A percentile compares a stretch with the other conserved stretches of the same genome.
phyloP scores from a whole-genome alignment of 2,113 vertebrate species.

The Naja naja region DNA sequence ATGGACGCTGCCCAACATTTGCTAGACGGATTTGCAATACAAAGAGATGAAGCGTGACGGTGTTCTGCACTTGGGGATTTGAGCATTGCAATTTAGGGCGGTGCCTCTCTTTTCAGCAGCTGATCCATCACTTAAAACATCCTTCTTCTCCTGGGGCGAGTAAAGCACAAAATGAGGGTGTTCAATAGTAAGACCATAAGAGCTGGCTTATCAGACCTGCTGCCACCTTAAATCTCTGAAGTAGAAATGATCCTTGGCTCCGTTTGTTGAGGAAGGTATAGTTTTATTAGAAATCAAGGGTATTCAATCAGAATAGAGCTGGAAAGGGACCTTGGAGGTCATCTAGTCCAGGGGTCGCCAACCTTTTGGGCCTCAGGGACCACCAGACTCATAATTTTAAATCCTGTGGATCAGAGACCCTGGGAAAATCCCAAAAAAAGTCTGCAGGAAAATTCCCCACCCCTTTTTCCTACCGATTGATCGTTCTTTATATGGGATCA shows the following conservation, averaged over 20 bases:
- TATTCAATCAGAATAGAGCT: neutral
- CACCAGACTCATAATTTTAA: too few relatives aligned
- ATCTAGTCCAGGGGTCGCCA: neutral
- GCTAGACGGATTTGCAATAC: neutral
- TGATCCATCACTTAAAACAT: neutral
- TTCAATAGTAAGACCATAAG: neutral
- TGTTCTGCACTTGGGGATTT: neutral
- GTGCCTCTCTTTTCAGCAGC: too few relatives aligned
- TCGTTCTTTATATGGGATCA: too few relatives aligned
- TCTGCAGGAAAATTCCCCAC: too few relatives aligned
- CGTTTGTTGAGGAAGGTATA: neutral
- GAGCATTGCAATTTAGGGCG: neutral
- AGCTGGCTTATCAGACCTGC: neutral
- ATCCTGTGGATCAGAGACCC: too few relatives aligned
- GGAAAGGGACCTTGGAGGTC: neutral
- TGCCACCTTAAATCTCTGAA: neutral
- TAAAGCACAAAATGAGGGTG: neutral
- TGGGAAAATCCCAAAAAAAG: too few relatives aligned
- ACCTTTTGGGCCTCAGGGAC: too few relatives aligned
- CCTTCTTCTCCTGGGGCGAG: neutral
- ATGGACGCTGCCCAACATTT: neutral
- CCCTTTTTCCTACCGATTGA: too few relatives aligned
- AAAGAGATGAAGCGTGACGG: conserved; percentile 2
- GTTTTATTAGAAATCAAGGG: neutral
- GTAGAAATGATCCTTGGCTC: neutral